Base-by-base conservation (phyloP, 2,888 invertebrate species). In the Heliconius erato region DNA sequence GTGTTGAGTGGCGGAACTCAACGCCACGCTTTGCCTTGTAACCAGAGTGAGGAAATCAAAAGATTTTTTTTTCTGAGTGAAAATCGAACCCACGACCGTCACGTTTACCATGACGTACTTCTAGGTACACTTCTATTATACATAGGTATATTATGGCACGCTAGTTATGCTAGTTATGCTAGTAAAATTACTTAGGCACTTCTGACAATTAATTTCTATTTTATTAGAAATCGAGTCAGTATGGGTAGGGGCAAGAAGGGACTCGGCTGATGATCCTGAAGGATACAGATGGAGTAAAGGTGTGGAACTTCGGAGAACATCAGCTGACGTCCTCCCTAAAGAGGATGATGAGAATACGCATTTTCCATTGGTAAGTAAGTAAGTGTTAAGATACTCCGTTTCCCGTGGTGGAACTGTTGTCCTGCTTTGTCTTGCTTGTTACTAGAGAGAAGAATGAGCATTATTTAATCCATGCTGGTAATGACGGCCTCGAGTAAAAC, bases 221-320 rank as follows among this genome's bases (percentile, higher is more conserved):
- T 6, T 84, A 76, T 3, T 85, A 96, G 96, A 85, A 0, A 84
- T 96, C 12, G 92, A 94, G 23, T 91, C 95, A 0, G 90, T 94
- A 0, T 96, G 96, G 96, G 92, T 96, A 1, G 95, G 95, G 0
- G 95, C 96, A 0, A 87, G 94, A 0, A 86, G 95, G 0, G 87
- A 89, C 0, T 92, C 92, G 0, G 92, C 92, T 0, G 93, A 94
- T 0, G 95, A 95, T 63, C 93, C 94, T 0, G 90, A 91, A 0
- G 94, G 94, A 0, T 96, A 95, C 89, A 88, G 94, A 2, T 96
- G 94, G 96, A 86, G 87, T 0, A 89, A 89, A 0, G 92, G 93
- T 0, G 84, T 92, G 79, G 95, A 94, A 82, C 87, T 96, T 4
- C 81, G 92, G 1, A 87, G 95, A n/a, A 95, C 95, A 0, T 91